These are phyloP conservation scores for Nudaria mundana DNA, from an alignment of 2,888 invertebrate species.

Conservation along the genomic window DNA sequence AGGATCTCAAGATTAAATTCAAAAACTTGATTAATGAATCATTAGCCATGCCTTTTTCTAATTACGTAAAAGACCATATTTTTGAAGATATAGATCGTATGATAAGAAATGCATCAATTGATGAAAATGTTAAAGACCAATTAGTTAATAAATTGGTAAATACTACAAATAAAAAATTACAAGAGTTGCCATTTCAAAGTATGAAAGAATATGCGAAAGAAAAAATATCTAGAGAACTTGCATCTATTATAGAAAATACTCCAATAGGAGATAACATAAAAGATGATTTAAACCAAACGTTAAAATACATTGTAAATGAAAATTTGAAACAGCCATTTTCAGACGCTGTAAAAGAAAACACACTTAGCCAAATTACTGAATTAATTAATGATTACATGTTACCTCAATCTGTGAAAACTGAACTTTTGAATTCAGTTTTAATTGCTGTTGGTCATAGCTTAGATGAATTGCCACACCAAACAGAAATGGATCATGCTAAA, in stretches of 20 bases:
- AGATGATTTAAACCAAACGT: conserved; percentile 1
- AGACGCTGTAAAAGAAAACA: neutral
- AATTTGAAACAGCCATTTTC: conserved; percentile 4
- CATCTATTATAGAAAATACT: neutral
- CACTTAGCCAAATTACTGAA: neutral
- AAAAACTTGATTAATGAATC: conserved; percentile 5
- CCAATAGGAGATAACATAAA: conserved; percentile 1
- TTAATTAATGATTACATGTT: neutral
- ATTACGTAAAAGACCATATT: conserved; percentile 6
- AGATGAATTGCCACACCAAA: conserved; percentile 2
- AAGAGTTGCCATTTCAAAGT: neutral
- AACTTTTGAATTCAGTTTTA: conserved; percentile 1
- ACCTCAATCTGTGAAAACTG: neutral
- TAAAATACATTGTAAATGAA: neutral
- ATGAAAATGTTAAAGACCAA: neutral
- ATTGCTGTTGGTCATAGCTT: conserved; percentile 2
- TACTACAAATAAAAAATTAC: neutral
- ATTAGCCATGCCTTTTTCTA: conserved; percentile 4
- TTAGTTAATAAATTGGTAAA: conserved; percentile 4
- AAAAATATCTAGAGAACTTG: neutral
- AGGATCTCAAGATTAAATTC: conserved; percentile 2
- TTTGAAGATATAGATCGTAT: conserved; percentile 5
- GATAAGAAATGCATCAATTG: neutral
- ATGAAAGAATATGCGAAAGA: neutral
- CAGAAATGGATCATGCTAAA: conserved; percentile 4